These are phyloP conservation scores for Platichthys flesus DNA, from an alignment of 2,113 vertebrate species.

Conservation along the genomic window DNA sequence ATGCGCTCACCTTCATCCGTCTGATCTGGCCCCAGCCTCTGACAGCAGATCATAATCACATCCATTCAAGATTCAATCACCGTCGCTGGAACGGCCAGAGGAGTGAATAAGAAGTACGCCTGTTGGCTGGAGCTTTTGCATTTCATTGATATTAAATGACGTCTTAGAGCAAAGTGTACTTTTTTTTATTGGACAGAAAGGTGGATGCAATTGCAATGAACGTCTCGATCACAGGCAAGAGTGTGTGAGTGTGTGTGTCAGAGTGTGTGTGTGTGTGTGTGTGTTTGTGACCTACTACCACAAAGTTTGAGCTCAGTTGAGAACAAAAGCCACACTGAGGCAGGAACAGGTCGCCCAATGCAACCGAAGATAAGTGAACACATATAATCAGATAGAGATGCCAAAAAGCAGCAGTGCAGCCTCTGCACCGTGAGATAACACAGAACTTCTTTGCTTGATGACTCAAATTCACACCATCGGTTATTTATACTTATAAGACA, in stretches of 20 bases:
- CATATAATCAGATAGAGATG: slow-evolving; percentile 9
- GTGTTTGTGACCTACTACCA: slow-evolving; percentile 7
- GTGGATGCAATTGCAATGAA: slow-evolving; percentile 33
- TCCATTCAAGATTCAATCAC: slow-evolving; percentile 73
- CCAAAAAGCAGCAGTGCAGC: slow-evolving; percentile 20
- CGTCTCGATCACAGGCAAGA: slow-evolving; percentile 1
- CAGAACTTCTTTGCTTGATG: neutral
- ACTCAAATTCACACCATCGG: neutral
- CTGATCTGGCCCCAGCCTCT: slow-evolving; percentile 71
- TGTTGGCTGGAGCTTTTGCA: slow-evolving; percentile 47
- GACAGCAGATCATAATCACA: slow-evolving; percentile 75
- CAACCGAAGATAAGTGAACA: slow-evolving; percentile 49
- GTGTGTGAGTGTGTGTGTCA: neutral
- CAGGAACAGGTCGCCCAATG: slow-evolving; percentile 31
- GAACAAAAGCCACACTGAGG: slow-evolving; percentile 37
- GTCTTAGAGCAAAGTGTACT: slow-evolving; percentile 40
- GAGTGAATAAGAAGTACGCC: slow-evolving; percentile 57
- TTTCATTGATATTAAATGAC: slow-evolving; percentile 54
- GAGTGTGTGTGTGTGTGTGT: neutral
- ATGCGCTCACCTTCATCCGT: slow-evolving; percentile 60
- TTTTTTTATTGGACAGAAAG: slow-evolving; percentile 38
- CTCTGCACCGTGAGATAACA: slow-evolving; percentile 34
- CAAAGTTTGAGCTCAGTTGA: slow-evolving; percentile 34
- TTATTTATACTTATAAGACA: too few species aligned
- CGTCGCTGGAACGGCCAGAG: slow-evolving; percentile 58